Evolutionary conservation across 2,797 vertebrate species (phyloP).

Genomic region (Prunella strophiata): DNA sequence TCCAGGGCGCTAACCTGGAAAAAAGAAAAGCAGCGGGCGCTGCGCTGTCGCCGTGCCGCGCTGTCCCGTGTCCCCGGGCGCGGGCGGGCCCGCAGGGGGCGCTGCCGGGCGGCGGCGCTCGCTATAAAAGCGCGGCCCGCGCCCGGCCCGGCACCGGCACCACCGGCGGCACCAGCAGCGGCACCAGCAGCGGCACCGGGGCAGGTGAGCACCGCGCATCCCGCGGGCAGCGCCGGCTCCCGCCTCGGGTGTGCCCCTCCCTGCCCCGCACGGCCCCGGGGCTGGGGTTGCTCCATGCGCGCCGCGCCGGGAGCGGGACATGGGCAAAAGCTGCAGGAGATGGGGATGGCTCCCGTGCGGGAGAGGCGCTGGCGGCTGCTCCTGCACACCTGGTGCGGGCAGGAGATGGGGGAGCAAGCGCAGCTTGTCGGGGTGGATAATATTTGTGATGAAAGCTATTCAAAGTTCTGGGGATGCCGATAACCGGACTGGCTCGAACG

Average conservation of each 20-base stretch:
- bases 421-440: accelerated
- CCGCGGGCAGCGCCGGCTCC: not conserved
- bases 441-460: accelerated
- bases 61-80: not conserved
- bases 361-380: not conserved
- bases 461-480: not conserved
- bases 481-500: not conserved
- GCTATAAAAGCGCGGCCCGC: not conserved
- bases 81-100: not conserved
- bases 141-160: too few species aligned
- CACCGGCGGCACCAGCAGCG: not conserved
- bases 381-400: not conserved
- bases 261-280: not conserved
- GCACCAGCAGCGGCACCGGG: not conserved
- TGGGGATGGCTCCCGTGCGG: not conserved
- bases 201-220: not conserved
- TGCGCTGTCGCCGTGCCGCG: too few species aligned
- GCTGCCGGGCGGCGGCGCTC: not conserved
- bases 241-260: not conserved
- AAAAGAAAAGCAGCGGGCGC: too few species aligned
- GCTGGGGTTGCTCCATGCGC: not conserved
- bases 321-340: accelerated
- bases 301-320: accelerated
- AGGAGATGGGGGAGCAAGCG: accelerated
- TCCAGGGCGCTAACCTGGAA: too few species aligned